A percentile compares a stretch with the other conserved stretches of the same genome.
These are phyloP conservation scores for Momotus momota DNA, from an alignment of 2,797 vertebrate genomes.

Conservation along the genomic window DNA sequence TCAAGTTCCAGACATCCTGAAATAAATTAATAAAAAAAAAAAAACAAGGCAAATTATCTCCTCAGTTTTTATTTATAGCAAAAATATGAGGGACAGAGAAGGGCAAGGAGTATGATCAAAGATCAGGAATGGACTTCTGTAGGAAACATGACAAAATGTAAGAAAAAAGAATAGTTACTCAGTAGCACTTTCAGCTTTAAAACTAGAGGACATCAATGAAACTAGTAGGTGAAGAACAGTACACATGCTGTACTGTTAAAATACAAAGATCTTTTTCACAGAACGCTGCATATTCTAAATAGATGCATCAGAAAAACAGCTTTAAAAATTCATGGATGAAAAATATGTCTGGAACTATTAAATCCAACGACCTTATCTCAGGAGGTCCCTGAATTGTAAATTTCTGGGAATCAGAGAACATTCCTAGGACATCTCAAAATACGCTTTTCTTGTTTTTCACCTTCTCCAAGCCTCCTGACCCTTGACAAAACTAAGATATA, in stretches of 20 bases:
- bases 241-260: not conserved
- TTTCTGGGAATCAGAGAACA: not conserved
- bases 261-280: not conserved
- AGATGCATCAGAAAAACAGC: not conserved
- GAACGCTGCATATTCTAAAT: not conserved
- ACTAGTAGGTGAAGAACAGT: not conserved
- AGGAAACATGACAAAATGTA: not conserved
- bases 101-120: not conserved
- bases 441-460: not conserved
- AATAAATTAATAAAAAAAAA: not conserved
- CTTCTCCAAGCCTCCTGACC: not conserved
- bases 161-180: not conserved
- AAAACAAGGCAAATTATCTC: not conserved
- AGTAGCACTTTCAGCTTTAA: not conserved
- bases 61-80: not conserved
- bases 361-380: not conserved
- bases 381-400: not conserved
- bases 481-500: not conserved
- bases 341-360: not conserved
- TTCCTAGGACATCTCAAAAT: not conserved
- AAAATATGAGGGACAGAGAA: not conserved
- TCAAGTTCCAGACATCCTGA: not conserved
- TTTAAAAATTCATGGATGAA: not conserved
- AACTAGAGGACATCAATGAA: not conserved
- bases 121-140: not conserved